phyloP scores from a whole-genome alignment of 2,113 vertebrate species.

The Pandion haliaetus region DNA sequence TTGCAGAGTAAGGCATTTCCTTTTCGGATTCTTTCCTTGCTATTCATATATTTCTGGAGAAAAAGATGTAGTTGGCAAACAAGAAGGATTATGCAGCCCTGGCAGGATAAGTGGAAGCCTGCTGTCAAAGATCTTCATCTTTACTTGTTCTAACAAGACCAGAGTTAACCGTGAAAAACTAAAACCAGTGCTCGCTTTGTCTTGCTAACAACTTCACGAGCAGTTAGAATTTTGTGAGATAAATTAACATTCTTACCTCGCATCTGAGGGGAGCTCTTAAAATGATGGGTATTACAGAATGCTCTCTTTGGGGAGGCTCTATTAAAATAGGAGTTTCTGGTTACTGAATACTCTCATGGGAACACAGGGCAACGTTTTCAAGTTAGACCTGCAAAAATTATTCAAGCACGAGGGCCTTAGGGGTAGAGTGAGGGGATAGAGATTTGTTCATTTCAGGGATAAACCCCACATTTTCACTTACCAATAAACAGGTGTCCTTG shows the following conservation, averaged over 20 bases:
- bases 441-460: not conserved
- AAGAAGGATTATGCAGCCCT: not conserved
- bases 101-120: not conserved
- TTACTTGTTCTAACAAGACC: not conserved
- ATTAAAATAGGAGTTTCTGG: not conserved
- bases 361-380: not conserved
- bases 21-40: not conserved
- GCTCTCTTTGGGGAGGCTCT: not conserved
- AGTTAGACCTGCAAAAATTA: not conserved
- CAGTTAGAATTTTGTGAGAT: not conserved
- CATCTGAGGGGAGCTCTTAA: not conserved
- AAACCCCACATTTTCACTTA: not conserved
- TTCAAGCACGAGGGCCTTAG: not conserved
- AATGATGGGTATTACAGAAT: not conserved
- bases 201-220: accelerated
- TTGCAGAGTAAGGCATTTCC: not conserved
- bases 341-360: not conserved
- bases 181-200: not conserved
- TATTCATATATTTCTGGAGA: not conserved
- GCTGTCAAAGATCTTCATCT: not conserved
- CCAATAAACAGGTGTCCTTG: not conserved
- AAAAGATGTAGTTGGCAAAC: not conserved
- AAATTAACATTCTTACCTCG: not conserved
- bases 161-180: not conserved
- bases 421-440: not conserved